Base-by-base conservation (phyloP, 1,140 invertebrate species). In the Xylocopa sonorina region DNA sequence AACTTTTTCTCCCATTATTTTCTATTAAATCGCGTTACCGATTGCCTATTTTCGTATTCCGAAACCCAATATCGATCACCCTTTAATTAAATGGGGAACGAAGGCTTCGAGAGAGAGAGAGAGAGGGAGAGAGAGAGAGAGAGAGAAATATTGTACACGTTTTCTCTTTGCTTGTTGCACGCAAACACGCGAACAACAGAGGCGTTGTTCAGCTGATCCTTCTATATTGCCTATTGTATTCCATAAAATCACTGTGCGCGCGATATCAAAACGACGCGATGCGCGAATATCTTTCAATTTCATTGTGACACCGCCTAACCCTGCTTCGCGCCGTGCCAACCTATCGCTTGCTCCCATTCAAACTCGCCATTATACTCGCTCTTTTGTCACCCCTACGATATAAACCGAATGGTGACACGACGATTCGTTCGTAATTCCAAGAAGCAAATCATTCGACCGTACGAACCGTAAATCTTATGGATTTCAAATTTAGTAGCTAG, bases 211-310 rank as follows among this genome's bases (percentile, higher is more conserved):
- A 34, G 12, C 51, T 55, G 66, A 38, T 51, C n/a, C 32, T 73
- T 74, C 29, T 41, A 38, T 29, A 51, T 50, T 6, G 46, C 2
- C 46, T 48, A 63, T 74, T 43, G 53, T 71, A 46, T n/a, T 12
- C 38, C n/a, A 46, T 1, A 46, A 43, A 51, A 71, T 71, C 51
- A 57, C 34, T 14, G 67, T 41, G 12, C 9, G 12, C 9, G n/a
- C 58, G 58, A 7, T 63, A 58, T 34, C 41, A 34, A 9, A 21
- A 50, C 57, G 32, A 4, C 0, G 7, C 58, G 58, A 63, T 51
- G 46, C 32, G 58, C 24, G 10, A 24, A 63, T n/a, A 51, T 24
- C 57, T 63, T 74, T 63, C 46, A 27, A 51, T 63, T 74, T 63
- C 58, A 38, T 73, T 57, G 53, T 57, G 51, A 71, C 38, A 4